These are phyloP conservation scores for Micropoecilia bifurca DNA, from an alignment of 2,797 vertebrate species.

Conservation along the genomic window DNA sequence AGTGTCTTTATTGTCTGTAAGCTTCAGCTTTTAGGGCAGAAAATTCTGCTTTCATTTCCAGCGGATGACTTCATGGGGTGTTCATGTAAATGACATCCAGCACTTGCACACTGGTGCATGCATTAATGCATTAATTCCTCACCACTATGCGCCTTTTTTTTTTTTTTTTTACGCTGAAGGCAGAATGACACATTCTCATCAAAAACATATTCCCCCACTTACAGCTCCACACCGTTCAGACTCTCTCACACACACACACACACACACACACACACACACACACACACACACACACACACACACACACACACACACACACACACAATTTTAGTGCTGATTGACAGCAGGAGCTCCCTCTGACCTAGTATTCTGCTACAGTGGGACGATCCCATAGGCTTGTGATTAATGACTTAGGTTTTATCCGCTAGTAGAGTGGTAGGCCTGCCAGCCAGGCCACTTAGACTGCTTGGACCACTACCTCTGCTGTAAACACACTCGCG, in stretches of 20 bases:
- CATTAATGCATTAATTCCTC: conserved; percentile 75
- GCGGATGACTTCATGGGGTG: conserved; percentile 62
- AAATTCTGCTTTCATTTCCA: conserved; percentile 63
- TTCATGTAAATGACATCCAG: conserved; percentile 72
- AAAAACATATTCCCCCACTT: conserved; percentile 59
- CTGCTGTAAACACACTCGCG: conserved; percentile 63
- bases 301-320: conserved; percentile 42
- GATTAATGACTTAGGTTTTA: conserved; percentile 79
- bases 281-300: conserved; percentile 32
- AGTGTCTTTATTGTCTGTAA: conserved; percentile 65
- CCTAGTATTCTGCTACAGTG: conserved; percentile 83
- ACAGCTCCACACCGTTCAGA: conserved; percentile 43
- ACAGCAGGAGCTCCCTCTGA: conserved; percentile 83
- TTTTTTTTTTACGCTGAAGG: conserved; percentile 51
- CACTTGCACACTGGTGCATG: conserved; percentile 61
- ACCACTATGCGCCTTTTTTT: conserved; percentile 52
- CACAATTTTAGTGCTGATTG: conserved; percentile 75
- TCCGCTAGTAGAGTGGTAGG: conserved; percentile 70
- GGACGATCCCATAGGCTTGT: conserved; percentile 78
- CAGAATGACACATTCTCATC: conserved; percentile 70
- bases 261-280: conserved; percentile 21
- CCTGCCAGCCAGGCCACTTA: conserved; percentile 73
- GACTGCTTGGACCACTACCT: conserved; percentile 74
- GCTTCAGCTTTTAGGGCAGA: conserved; percentile 61
- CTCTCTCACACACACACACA: conserved; percentile 40